Evolutionary conservation across 2,888 invertebrate genomes (phyloP).

Genomic region (Trissoscelio sp.): DNA sequence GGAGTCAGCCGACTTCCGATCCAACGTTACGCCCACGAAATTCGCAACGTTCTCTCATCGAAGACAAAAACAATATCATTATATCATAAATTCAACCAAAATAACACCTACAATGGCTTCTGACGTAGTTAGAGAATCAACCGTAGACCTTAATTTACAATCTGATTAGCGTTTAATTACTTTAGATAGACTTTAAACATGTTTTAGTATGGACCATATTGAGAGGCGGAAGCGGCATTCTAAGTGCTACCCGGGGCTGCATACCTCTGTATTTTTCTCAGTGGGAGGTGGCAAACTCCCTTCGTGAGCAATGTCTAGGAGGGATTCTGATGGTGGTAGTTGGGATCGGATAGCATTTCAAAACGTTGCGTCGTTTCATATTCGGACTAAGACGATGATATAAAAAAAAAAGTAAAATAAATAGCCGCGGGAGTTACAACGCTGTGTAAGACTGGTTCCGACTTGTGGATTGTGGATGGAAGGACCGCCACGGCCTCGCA

Average conservation of each 20-base stretch:
- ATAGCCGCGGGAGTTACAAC: slow-evolving; percentile 65
- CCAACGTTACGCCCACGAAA: slow-evolving; percentile 68
- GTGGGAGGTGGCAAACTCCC: slow-evolving; percentile 78
- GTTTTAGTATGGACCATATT: slow-evolving; percentile 23
- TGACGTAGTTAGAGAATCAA: not conserved
- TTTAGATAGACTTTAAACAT: not conserved
- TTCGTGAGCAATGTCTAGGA: slow-evolving; percentile 78
- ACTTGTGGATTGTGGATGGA: slow-evolving; percentile 71
- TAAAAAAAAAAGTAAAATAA: not conserved
- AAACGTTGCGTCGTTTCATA: slow-evolving; percentile 71
- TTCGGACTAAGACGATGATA: not conserved
- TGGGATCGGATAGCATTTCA: slow-evolving; percentile 75
- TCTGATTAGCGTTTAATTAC: not conserved
- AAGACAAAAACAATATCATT: slow-evolving; percentile 15
- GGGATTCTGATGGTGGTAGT: slow-evolving; percentile 66
- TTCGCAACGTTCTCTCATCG: slow-evolving; percentile 67
- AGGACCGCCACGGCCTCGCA: slow-evolving; percentile 81
- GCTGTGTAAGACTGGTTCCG: slow-evolving; percentile 74
- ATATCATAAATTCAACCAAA: too few species aligned
- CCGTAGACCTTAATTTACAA: slow-evolving; percentile 2
- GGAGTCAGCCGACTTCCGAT: slow-evolving; percentile 82
- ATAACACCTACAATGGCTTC: too few species aligned
- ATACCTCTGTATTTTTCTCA: slow-evolving; percentile 81
- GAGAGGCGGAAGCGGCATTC: slow-evolving; percentile 78
- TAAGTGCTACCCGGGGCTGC: slow-evolving; percentile 83